These are phyloP conservation scores for Andricus quercusramuli DNA, from an alignment of 2,888 invertebrate genomes.

Conservation along the genomic window DNA sequence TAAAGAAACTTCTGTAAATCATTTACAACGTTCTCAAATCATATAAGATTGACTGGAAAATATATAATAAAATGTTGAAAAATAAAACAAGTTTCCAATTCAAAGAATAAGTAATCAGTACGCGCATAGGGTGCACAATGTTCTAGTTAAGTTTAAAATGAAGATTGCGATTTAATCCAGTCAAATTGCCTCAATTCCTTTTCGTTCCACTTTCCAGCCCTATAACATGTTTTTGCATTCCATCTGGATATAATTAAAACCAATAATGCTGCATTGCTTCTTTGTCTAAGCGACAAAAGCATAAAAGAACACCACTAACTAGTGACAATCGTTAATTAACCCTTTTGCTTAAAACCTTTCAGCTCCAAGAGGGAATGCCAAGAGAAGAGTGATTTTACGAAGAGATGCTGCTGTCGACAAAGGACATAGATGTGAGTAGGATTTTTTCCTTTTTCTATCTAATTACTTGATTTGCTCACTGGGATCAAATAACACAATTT, in stretches of 20 bases:
- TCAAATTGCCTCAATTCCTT: background rate
- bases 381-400: constrained; percentile 87
- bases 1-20: too few relatives aligned
- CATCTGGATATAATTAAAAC: background rate
- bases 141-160: background rate
- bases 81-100: too few relatives aligned
- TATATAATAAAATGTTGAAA: too few relatives aligned
- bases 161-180: constrained; percentile 7
- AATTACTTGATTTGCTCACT: background rate
- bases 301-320: background rate
- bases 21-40: too few relatives aligned
- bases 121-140: too few relatives aligned
- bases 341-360: constrained; percentile 52
- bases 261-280: background rate
- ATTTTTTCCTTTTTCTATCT: background rate
- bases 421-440: constrained; percentile 90
- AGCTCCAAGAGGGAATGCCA: constrained; percentile 81
- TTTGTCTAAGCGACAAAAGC: background rate
- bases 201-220: background rate
- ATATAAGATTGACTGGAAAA: too few relatives aligned
- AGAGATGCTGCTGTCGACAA: constrained; percentile 89
- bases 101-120: too few relatives aligned
- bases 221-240: background rate
- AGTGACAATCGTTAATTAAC: constrained; percentile 45
- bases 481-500: too few relatives aligned